Base-by-base conservation (phyloP, 2,113 vertebrate genomes). In the Sciurus niger region DNA sequence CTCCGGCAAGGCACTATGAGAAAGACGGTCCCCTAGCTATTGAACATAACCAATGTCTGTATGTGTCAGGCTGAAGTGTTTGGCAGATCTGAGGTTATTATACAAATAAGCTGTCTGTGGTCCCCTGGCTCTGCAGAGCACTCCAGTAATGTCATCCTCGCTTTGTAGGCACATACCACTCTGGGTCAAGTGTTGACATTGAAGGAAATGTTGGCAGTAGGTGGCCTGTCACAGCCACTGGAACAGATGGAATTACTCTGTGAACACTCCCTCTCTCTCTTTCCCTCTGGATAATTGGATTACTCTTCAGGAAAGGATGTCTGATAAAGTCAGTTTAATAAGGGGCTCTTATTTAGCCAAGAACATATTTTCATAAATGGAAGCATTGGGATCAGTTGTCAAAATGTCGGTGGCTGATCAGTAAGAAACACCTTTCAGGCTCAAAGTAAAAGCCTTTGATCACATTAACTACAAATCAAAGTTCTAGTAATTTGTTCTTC, bases 171-270 rank as follows among this genome's bases (percentile, higher is more conserved):
- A 46, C 88, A 92, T 67, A 93, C 60, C 17, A 63, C 93, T 97
- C 94, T 92, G 4, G 1, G 72, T 90, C 94, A 92, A 77, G 84
- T 79, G 22, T 82, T 96, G 96, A 91, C 70, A 88, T 17, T 85
- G 87, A 94, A 96, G 82, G 87, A 94, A 97, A 93, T 32, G 20
- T 89, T 28, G 37, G 94, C 95, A 77, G 63, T 84, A 46, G 82
- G 48, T 40, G 55, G 83, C 85, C 78, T 72, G 84, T 94, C 79
- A 74, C 67, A 97, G 91, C 77, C 83, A 43, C 43, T 58, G 80
- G 74, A 63, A 78, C 76, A 95, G 96, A 90, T 96, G 84, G 80
- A 79, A 92, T 97, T 92, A 86, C 86, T 95, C 32, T 22, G 12
- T 76, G 55, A 58, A 63, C 22, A 20, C 60, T 20, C 4, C 53